These are phyloP conservation scores for Microtus montanus DNA, from an alignment of 2,113 vertebrate genomes.

Conservation along the genomic window DNA sequence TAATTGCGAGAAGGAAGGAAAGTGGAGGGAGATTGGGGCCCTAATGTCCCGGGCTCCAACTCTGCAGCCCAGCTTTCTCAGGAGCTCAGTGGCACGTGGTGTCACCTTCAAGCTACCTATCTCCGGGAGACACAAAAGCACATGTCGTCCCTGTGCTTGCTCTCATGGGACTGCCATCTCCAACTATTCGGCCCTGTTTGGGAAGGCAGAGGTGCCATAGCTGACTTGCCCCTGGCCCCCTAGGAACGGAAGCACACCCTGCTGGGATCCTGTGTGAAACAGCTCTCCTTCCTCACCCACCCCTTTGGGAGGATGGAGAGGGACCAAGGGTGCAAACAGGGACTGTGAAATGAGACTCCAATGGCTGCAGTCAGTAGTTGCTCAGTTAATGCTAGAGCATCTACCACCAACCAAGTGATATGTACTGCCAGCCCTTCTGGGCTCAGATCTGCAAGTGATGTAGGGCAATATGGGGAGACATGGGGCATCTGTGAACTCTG, in stretches of 20 bases:
- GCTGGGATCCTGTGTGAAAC: not conserved
- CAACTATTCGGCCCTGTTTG: not conserved
- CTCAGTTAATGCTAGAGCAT: not conserved
- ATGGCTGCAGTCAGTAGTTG: not conserved
- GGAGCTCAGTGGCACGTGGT: not conserved
- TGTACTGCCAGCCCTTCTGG: not conserved
- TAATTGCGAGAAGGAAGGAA: constrained; percentile 38
- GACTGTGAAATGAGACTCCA: not conserved
- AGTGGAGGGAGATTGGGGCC: not conserved
- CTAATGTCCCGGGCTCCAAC: not conserved
- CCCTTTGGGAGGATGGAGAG: not conserved
- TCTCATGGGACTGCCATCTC: not conserved
- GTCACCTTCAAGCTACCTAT: not conserved
- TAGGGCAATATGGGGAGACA: too few relatives aligned
- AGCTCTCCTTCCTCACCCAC: not conserved
- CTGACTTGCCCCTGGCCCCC: not conserved
- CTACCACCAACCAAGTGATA: not conserved
- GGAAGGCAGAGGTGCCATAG: too few relatives aligned
- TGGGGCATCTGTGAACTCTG: not conserved
- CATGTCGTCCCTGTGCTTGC: rapidly evolving
- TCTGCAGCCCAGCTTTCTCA: not conserved
- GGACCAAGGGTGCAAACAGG: rapidly evolving
- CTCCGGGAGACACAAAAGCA: not conserved
- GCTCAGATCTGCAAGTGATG: not conserved
- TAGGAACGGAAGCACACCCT: not conserved